These are phyloP conservation scores for Petaurus breviceps DNA, from an alignment of 2,113 vertebrate genomes.

Conservation along the genomic window DNA sequence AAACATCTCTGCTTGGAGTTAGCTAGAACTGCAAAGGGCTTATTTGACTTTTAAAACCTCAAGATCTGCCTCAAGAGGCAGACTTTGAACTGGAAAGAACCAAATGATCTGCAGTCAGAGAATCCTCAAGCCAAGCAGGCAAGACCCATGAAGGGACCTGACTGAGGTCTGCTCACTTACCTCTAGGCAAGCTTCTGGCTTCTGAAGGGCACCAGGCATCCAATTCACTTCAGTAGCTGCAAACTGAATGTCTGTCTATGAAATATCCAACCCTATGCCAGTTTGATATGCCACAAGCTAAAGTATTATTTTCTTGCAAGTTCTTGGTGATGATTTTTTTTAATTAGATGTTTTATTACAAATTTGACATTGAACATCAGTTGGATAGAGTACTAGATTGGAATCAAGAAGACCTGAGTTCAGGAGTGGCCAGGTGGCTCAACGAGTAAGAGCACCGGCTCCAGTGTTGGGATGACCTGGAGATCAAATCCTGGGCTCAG, in stretches of 20 bases:
- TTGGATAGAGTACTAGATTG: neutral
- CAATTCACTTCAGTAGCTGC: neutral
- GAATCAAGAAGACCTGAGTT: neutral
- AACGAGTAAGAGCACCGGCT: no score
- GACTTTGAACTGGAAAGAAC: neutral
- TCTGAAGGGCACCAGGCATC: neutral
- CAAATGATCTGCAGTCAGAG: neutral
- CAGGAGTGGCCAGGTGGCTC: no score
- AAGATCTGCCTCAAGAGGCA: neutral
- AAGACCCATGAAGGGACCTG: neutral
- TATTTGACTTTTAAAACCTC: constrained; percentile 31
- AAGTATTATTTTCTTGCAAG: neutral
- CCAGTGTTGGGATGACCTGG: no score
- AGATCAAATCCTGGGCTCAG: no score
- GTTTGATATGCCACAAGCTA: neutral
- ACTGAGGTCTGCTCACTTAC: neutral
- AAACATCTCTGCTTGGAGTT: neutral
- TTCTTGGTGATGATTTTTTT: neutral
- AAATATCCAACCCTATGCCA: neutral
- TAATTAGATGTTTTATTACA: neutral
- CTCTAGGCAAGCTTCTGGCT: neutral
- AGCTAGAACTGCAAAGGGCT: neutral
- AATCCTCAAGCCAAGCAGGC: neutral
- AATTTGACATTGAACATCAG: neutral
- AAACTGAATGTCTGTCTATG: neutral